A percentile compares a stretch with the other conserved stretches of the same genome.
Conservation (phyloP, 2,113 vertebrate species). For the Ranitomeya variabilis region DNA sequence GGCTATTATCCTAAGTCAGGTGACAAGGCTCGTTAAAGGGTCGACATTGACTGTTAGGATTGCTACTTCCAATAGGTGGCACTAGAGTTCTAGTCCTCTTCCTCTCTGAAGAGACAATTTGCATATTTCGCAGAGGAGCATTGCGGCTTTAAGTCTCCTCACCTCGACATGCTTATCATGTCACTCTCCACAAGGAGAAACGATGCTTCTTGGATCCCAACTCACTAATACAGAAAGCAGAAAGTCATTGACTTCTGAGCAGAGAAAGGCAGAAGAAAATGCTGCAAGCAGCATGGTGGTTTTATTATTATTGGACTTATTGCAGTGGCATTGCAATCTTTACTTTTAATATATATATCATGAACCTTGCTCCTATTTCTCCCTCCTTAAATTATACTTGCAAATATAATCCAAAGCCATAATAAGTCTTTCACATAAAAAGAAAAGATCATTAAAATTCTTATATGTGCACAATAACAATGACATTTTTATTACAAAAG, state of each 20-base stretch:
- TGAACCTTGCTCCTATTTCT: not conserved
- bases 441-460: not conserved
- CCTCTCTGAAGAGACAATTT: too few relatives aligned
- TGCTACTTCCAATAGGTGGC: too few relatives aligned
- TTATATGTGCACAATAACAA: not conserved
- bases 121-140: too few relatives aligned
- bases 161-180: too few relatives aligned
- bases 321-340: not conserved
- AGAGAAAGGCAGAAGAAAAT: not conserved
- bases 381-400: not conserved
- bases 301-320: not conserved
- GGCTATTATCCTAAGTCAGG: too few relatives aligned
- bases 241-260: not conserved
- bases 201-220: too few relatives aligned
- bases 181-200: too few relatives aligned
- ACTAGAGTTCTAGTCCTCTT: too few relatives aligned
- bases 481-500: conserved; percentile 1
- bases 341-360: not conserved
- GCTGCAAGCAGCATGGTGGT: not conserved
- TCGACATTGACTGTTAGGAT: too few relatives aligned
- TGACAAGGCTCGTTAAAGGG: too few relatives aligned
- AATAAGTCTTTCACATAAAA: not conserved
- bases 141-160: too few relatives aligned
- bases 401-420: not conserved
- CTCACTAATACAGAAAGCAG: not conserved